phyloP scores from a whole-genome alignment of 2,888 invertebrate genomes.

The Scaptodrosophila latifasciaeformis region DNA sequence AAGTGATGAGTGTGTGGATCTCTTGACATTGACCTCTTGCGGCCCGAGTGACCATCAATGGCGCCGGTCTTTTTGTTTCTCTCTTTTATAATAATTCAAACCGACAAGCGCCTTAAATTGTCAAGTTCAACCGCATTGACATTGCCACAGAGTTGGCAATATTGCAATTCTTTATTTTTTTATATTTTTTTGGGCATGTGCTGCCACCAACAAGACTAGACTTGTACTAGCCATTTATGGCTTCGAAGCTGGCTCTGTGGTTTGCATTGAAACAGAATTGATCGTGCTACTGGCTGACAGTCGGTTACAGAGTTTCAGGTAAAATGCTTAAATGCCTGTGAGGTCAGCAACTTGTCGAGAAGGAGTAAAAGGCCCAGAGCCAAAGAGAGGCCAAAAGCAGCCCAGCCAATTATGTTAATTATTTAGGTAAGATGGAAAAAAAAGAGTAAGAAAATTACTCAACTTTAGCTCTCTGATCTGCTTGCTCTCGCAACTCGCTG shows the following conservation, averaged over 20 bases:
- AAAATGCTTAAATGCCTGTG: too few relatives aligned
- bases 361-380: neutral
- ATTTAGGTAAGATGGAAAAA: conserved; percentile 37
- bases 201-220: conserved; percentile 38
- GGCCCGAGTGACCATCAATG: neutral
- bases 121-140: too few relatives aligned
- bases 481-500: neutral
- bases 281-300: too few relatives aligned
- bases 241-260: conserved; percentile 53
- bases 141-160: conserved; percentile 49
- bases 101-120: neutral
- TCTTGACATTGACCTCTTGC: neutral
- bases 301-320: too few relatives aligned
- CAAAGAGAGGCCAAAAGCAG: conserved; percentile 25
- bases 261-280: conserved; percentile 44
- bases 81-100: conserved; percentile 11
- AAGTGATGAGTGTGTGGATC: neutral
- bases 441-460: neutral
- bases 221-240: conserved; percentile 66
- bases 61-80: too few relatives aligned
- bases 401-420: conserved; percentile 62
- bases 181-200: neutral
- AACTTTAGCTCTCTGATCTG: neutral
- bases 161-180: conserved; percentile 37
- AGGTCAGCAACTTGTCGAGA: conserved; percentile 40